Evolutionary conservation across 2,113 vertebrate species (phyloP).

Genomic region (Clarias gariepinus): DNA sequence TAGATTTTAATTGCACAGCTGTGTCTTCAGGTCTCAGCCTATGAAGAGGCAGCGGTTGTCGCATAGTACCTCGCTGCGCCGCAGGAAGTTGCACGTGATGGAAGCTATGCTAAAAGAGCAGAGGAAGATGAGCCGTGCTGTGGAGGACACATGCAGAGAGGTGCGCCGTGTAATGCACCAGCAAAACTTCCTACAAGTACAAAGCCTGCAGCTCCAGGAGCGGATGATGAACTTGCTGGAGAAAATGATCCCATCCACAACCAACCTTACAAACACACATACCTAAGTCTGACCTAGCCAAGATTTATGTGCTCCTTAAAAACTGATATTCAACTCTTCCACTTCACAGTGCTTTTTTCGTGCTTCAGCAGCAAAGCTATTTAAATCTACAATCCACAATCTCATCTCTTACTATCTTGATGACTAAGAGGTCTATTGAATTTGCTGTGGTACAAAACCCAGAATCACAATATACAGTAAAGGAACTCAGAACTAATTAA

Average conservation of each 20-base stretch:
- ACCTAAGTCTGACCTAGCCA: conserved; percentile 4
- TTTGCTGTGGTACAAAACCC: background rate
- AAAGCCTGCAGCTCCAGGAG: conserved; percentile 94
- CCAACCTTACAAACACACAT: conserved; percentile 44
- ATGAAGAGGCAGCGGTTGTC: conserved; percentile 72
- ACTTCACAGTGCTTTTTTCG: background rate
- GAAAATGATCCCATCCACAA: conserved; percentile 80
- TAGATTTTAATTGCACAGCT: background rate
- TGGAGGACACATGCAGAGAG: conserved; percentile 93
- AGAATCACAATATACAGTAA: background rate
- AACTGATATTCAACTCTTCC: background rate
- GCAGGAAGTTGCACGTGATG: conserved; percentile 88
- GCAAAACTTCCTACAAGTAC: conserved; percentile 93
- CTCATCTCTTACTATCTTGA: background rate
- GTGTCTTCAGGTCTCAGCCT: conserved; percentile 77
- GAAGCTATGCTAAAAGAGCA: conserved; percentile 93
- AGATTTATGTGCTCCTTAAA: background rate
- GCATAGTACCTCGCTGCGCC: conserved; percentile 75
- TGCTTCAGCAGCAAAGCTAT: background rate
- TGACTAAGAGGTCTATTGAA: background rate
- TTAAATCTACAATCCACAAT: background rate
- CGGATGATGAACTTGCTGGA: conserved; percentile 97
- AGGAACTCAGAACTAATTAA: background rate
- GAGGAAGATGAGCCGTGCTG: conserved; percentile 81
- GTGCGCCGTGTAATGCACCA: conserved; percentile 90